phyloP scores from a whole-genome alignment of 2,797 vertebrate species.

The Sternotherus odoratus region DNA sequence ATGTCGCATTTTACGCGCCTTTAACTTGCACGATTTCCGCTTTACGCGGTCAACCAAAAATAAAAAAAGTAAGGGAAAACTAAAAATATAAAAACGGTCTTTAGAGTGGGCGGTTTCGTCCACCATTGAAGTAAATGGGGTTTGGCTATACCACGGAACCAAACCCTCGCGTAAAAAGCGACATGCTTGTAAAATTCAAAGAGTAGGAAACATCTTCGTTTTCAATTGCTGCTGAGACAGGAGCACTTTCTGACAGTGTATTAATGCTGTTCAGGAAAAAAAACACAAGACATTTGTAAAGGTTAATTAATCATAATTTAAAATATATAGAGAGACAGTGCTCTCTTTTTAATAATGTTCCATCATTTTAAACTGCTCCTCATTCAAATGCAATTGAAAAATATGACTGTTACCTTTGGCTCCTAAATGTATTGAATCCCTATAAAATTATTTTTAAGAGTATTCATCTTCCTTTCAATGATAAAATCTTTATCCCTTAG shows the following conservation, averaged over 20 bases:
- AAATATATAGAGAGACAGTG: not conserved
- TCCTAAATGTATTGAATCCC: not conserved
- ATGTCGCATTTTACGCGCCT: no score
- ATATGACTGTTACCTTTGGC: not conserved
- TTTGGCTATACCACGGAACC: no score
- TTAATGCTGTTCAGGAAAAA: not conserved
- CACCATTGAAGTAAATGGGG: no score
- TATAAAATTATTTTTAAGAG: not conserved
- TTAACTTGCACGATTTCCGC: no score
- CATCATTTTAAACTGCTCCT: not conserved
- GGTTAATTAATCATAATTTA: not conserved
- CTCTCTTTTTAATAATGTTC: conserved; percentile 10
- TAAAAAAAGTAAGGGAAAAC: no score
- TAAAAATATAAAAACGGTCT: no score
- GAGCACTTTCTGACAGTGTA: not conserved
- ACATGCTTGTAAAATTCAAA: not conserved
- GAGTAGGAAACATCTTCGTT: not conserved
- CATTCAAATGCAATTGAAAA: not conserved
- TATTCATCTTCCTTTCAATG: not conserved
- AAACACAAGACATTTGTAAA: not conserved
- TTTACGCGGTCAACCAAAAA: no score
- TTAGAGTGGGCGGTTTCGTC: no score
- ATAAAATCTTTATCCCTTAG: conserved; percentile 1
- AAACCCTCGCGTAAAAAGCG: no score
- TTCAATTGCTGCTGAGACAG: not conserved